phyloP scores from a whole-genome alignment of 2,113 vertebrate genomes.

The Diphyllodes magnificus region DNA sequence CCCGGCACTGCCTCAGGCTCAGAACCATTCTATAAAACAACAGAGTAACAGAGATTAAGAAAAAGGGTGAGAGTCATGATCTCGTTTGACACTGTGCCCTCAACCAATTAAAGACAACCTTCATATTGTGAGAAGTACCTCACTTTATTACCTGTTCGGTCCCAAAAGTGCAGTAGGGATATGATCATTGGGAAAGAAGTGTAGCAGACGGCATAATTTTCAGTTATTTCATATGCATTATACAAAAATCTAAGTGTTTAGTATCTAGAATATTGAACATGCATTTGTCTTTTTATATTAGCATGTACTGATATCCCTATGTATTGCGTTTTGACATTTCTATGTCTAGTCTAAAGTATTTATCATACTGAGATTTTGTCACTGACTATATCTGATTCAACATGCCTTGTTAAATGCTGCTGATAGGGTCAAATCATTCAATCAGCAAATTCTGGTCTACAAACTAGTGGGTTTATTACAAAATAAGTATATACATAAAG shows the following conservation, averaged over 20 bases:
- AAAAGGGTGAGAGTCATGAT: neutral
- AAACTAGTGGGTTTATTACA: neutral
- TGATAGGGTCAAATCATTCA: neutral
- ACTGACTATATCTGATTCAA: neutral
- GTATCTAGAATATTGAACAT: neutral
- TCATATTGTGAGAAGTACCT: neutral
- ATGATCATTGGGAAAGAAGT: fast-evolving
- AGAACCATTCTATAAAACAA: neutral
- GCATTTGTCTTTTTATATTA: neutral
- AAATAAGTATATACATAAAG: neutral
- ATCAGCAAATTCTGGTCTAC: neutral
- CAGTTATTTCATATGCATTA: neutral
- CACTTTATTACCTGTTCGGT: neutral
- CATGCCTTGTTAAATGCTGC: neutral
- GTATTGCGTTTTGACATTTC: neutral
- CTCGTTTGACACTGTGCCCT: neutral
- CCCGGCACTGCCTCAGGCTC: fast-evolving
- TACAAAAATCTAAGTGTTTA: neutral
- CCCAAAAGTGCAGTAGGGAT: neutral
- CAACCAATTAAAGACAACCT: neutral
- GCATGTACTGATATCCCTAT: neutral
- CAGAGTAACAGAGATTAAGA: no score
- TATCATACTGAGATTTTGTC: neutral
- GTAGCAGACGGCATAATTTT: neutral
- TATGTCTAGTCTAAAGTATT: neutral